These are phyloP conservation scores for Pyrrhosoma nymphula DNA, from an alignment of 2,888 invertebrate species.

Conservation along the genomic window DNA sequence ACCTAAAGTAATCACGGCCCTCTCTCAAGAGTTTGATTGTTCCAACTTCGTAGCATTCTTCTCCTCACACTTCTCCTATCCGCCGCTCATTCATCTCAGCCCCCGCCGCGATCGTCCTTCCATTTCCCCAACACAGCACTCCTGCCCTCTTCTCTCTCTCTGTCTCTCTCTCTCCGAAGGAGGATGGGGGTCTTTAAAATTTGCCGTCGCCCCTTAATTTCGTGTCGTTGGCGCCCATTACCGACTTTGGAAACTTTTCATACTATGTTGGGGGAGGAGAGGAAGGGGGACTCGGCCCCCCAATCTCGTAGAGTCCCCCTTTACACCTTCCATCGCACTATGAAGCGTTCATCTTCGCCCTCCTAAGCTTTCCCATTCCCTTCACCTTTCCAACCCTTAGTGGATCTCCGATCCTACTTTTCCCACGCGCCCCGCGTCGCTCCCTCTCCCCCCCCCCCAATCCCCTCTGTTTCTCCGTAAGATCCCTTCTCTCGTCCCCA, in stretches of 20 bases:
- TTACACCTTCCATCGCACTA: neutral
- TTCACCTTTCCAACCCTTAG: neutral
- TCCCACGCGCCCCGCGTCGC: neutral
- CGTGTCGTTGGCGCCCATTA: conserved; percentile 31
- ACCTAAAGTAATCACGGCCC: neutral
- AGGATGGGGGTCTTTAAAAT: neutral
- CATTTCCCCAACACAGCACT: neutral
- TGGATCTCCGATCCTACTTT: neutral
- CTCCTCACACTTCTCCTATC: neutral
- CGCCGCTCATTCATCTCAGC: neutral
- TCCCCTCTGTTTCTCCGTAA: neutral
- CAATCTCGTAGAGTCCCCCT: neutral
- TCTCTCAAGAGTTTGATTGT: neutral
- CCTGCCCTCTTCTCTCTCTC: neutral
- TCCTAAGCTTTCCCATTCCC: neutral
- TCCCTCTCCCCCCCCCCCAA: neutral
- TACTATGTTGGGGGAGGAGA: neutral
- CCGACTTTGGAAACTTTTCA: conserved; percentile 12
- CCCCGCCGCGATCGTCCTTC: neutral
- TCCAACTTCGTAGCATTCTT: neutral
- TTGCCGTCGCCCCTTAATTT: conserved; percentile 6
- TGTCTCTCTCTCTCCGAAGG: no score
- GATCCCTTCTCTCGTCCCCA: neutral
- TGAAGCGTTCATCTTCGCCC: neutral
- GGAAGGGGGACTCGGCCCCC: neutral